Evolutionary conservation across 1,140 invertebrate species (phyloP).

Genomic region (Bombus vancouverensis): DNA sequence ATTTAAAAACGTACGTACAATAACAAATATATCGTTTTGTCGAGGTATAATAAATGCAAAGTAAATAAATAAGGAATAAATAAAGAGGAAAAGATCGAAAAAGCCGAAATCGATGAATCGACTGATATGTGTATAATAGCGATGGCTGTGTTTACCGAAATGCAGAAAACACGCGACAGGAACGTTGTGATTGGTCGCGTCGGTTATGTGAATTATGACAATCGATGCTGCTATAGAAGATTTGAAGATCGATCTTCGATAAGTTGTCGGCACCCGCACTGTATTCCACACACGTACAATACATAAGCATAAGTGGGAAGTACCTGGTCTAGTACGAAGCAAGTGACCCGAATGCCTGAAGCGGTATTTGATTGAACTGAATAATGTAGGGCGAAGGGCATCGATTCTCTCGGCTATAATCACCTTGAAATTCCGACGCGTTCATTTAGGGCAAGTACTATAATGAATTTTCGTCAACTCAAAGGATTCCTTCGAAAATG

Average conservation of each 20-base stretch:
- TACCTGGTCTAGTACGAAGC: slow-evolving; percentile 18
- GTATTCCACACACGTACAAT: background rate
- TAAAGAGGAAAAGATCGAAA: background rate
- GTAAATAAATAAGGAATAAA: background rate
- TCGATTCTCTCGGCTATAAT: slow-evolving; percentile 70
- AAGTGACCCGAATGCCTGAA: slow-evolving; percentile 70
- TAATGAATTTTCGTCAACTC: background rate
- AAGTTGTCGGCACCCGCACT: slow-evolving; percentile 11
- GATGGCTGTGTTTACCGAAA: background rate
- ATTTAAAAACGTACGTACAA: background rate
- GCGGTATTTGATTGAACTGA: slow-evolving; percentile 74
- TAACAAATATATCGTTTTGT: background rate
- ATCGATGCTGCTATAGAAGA: slow-evolving; percentile 29
- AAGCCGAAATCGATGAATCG: background rate
- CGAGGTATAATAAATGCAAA: background rate
- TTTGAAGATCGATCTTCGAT: slow-evolving; percentile 42
- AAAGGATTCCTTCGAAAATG: background rate
- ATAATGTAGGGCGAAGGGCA: slow-evolving; percentile 77
- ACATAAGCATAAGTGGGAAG: background rate
- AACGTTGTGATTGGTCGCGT: slow-evolving; percentile 11
- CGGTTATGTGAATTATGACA: slow-evolving; percentile 3
- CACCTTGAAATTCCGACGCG: slow-evolving; percentile 61
- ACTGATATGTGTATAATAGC: too few species aligned
- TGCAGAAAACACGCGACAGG: background rate
- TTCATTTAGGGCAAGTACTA: background rate